Percentiles rank a stretch among this genome's conserved stretches.
phyloP scores from a whole-genome alignment of 2,113 vertebrate genomes.

The Callorhinus ursinus region DNA sequence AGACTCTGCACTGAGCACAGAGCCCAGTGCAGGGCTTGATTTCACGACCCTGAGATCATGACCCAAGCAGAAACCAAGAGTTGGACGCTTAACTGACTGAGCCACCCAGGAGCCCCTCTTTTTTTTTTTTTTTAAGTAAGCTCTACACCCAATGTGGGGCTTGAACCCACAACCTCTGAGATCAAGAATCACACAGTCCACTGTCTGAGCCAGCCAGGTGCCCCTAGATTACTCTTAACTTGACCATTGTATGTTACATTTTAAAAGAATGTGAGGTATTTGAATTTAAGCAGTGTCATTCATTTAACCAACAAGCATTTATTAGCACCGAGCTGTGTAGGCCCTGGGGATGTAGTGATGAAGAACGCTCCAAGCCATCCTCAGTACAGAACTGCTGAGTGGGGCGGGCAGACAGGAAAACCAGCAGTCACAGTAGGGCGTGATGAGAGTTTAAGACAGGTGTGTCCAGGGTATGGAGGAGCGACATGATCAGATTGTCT shows the following conservation, averaged over 20 bases:
- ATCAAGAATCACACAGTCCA: not conserved
- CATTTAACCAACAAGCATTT: not conserved
- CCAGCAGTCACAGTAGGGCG: not conserved
- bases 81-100: not conserved
- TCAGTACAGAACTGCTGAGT: not conserved
- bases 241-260: not conserved
- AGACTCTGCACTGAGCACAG: not conserved
- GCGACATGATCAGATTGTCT: not conserved
- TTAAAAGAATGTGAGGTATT: not conserved
- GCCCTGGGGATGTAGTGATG: not conserved
- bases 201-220: not conserved
- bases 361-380: not conserved
- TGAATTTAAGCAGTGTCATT: not conserved
- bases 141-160: not conserved
- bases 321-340: not conserved
- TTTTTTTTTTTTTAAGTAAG: not conserved
- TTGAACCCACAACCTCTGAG: not conserved
- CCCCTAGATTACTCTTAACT: not conserved
- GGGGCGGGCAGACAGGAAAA: not conserved
- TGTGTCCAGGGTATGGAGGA: not conserved
- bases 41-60: not conserved
- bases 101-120: not conserved
- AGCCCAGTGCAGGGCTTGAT: not conserved
- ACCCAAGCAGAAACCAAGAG: not conserved
- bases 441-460: not conserved